phyloP scores from a whole-genome alignment of 2,113 vertebrate species.

The Hydropotes inermis region DNA sequence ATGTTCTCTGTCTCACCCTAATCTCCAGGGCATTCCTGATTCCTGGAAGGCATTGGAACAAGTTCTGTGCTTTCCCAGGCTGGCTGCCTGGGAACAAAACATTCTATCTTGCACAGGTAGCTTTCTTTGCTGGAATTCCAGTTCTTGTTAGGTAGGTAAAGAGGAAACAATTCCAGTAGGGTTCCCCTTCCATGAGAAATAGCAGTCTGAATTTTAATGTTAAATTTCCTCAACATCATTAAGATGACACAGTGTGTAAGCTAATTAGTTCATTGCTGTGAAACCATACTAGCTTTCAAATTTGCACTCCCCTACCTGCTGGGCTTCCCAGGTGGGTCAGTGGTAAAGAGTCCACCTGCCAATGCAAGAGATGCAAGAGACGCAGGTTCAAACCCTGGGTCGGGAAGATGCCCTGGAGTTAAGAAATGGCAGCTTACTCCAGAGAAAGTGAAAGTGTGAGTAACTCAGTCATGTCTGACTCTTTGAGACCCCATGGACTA shows the following conservation, averaged over 20 bases:
- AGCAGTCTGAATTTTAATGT: constrained; percentile 23
- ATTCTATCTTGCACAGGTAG: background rate
- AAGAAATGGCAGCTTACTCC: background rate
- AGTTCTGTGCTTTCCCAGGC: background rate
- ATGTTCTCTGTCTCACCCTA: background rate
- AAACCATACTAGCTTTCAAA: background rate
- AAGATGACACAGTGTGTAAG: background rate
- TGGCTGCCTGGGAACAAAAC: background rate
- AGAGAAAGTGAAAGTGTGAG: too few relatives aligned
- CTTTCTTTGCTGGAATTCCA: background rate
- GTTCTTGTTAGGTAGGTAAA: background rate
- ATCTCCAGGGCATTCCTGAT: background rate
- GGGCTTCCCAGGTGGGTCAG: background rate
- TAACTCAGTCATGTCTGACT: too few relatives aligned
- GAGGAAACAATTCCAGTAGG: background rate
- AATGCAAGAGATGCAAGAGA: background rate
- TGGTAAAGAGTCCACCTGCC: background rate
- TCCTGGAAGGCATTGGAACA: background rate
- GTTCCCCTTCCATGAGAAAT: background rate
- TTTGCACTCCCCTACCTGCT: background rate
- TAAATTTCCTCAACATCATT: constrained; percentile 4
- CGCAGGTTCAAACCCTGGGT: rapidly evolving
- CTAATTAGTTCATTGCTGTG: background rate
- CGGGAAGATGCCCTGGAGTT: background rate
- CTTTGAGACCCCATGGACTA: too few relatives aligned